Base-by-base conservation (phyloP, 2,113 vertebrate genomes). In the Megaleporinus macrocephalus region DNA sequence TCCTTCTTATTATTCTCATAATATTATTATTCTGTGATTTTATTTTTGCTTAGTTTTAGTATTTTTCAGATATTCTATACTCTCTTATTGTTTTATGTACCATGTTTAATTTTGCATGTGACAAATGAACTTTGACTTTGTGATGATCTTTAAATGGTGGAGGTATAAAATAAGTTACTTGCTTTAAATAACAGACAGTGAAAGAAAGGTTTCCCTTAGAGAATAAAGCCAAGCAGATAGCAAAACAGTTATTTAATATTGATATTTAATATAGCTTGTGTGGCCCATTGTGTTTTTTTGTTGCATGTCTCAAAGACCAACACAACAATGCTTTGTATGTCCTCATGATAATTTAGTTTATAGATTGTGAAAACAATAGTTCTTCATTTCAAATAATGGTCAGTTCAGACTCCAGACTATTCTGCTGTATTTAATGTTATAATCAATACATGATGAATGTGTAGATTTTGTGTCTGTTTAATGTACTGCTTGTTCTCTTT, bases 401-500 rank as follows among this genome's bases (percentile, higher is more conserved):
- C 24, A 12, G 49, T 18, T 51, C 49, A 51, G 16, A 18, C 13
- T 51, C 41, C 41, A 44, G 5, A 44, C 49, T 55, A 13, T 24
- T 13, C n/a, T 26, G 55, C 55, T 27, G 68, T 41, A 68, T 57
- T 62, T 57, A 68, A 81, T 29, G 24, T 59, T 81, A 66, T 27
- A 75, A 81, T 81, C 72, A 81, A 81, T 81, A 81, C 47, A 27
- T 41, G 49, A 41, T 12, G 33, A 33, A 66, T 61, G 74, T 24
- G 57, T 24, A n/a, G 9, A 61, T 24, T 61, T 57, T 57, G 24
- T 26, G 5, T 24, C 47, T 74, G 44, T 36, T 66, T 55, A 81
- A 81, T 74, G 24, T 66, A 49, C 59, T 49, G 73, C 49, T 81
- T 66, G 59, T 81, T 81, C n/a, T 66, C 27, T 75, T 75, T 61